Evolutionary conservation across 2,797 vertebrate genomes (phyloP).

Genomic region (Argyrosomus regius): DNA sequence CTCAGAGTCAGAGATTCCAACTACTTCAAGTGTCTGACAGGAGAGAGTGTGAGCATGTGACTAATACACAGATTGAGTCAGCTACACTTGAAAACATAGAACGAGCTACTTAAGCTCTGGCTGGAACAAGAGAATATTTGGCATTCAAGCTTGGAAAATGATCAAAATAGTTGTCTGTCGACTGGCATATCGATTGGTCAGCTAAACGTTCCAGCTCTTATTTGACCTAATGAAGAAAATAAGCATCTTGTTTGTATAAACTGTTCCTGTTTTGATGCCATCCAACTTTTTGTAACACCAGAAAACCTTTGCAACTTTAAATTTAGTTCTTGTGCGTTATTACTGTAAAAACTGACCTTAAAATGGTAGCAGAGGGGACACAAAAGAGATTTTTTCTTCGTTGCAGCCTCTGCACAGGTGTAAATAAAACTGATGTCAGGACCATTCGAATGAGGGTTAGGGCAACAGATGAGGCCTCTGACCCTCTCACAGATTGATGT

Average conservation of each 20-base stretch:
- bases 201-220: neutral
- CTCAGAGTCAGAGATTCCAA: too few species aligned
- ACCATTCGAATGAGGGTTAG: neutral
- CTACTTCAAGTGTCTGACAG: too few species aligned
- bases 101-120: too few species aligned
- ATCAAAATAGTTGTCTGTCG: neutral
- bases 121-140: neutral
- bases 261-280: neutral
- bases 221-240: neutral
- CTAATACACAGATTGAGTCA: too few species aligned
- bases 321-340: neutral
- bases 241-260: neutral
- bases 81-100: too few species aligned
- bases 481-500: slow-evolving; percentile 29
- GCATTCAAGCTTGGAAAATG: neutral
- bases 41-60: too few species aligned
- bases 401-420: neutral
- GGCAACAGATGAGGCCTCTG: slow-evolving; percentile 36
- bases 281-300: neutral
- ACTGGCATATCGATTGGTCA: neutral
- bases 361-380: neutral
- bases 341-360: neutral
- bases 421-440: slow-evolving; percentile 21
- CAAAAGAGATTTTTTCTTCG: neutral
- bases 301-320: neutral